phyloP scores from a whole-genome alignment of 2,797 vertebrate genomes.

The Oreochromis grahami region DNA sequence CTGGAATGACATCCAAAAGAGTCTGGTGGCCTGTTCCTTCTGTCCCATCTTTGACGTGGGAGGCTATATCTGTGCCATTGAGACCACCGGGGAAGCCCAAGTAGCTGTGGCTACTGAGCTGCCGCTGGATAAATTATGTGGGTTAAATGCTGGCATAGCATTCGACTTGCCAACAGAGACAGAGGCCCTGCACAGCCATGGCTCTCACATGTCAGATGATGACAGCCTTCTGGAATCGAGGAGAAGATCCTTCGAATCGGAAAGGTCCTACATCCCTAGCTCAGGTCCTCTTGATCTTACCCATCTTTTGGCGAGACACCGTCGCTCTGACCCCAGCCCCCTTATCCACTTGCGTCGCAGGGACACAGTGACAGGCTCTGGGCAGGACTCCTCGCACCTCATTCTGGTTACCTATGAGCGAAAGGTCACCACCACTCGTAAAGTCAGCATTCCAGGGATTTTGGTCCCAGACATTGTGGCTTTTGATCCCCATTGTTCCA shows the following conservation, averaged over 20 bases:
- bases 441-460: constrained; percentile 89
- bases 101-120: constrained; percentile 89
- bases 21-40: constrained; percentile 80
- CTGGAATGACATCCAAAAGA: constrained; percentile 89
- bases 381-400: constrained; percentile 90
- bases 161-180: constrained; percentile 74
- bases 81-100: constrained; percentile 79
- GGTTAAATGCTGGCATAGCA: constrained; percentile 80
- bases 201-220: constrained; percentile 61
- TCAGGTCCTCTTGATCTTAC: constrained; percentile 85
- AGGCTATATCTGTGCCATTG: constrained; percentile 83
- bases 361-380: constrained; percentile 82
- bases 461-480: constrained; percentile 91
- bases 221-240: constrained; percentile 63
- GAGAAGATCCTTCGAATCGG: constrained; percentile 73
- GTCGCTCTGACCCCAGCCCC: constrained; percentile 80
- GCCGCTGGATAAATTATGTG: constrained; percentile 87
- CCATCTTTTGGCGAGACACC: constrained; percentile 79
- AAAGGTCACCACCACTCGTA: constrained; percentile 85
- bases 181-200: constrained; percentile 39
- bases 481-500: constrained; percentile 81
- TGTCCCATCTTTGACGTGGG: constrained; percentile 88
- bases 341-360: constrained; percentile 82
- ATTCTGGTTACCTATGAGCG: constrained; percentile 89
- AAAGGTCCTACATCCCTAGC: constrained; percentile 67